Conservation (phyloP, 2,888 invertebrate genomes). For the Archips crataeganus region DNA sequence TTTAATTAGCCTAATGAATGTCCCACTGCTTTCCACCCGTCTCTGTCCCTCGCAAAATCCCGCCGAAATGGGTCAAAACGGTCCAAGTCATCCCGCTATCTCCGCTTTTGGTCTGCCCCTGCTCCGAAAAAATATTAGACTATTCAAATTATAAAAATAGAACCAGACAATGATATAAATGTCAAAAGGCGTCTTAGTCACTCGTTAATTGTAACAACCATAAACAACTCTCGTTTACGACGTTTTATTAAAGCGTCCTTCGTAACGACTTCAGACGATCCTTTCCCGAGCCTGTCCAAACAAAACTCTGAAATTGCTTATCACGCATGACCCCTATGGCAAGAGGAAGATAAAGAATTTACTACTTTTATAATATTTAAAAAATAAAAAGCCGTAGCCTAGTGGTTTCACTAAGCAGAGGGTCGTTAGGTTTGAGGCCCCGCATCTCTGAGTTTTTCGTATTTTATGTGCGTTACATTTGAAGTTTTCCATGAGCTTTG, state of each 20-base stretch:
- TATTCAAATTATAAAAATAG: conserved; percentile 16
- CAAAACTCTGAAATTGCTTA: background rate
- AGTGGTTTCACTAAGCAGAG: too few relatives aligned
- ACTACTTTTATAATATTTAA: background rate
- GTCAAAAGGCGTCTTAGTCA: conserved; percentile 17
- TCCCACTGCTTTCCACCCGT: too few relatives aligned
- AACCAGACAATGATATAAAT: conserved; percentile 18
- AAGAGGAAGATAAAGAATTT: background rate
- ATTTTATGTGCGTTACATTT: too few relatives aligned
- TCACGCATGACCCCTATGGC: background rate
- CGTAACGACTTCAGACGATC: conserved; percentile 18
- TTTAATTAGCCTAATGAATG: too few relatives aligned
- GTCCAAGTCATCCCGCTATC: too few relatives aligned
- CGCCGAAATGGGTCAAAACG: too few relatives aligned
- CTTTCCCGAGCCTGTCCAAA: background rate
- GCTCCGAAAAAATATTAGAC: too few relatives aligned
- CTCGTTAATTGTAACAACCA: conserved; percentile 31
- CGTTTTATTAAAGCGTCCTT: conserved; percentile 28
- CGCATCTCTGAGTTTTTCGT: too few relatives aligned
- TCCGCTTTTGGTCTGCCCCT: too few relatives aligned
- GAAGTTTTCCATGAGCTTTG: too few relatives aligned
- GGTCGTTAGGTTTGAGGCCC: too few relatives aligned
- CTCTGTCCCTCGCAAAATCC: too few relatives aligned
- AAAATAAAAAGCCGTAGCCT: background rate
- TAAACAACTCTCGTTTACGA: conserved; percentile 28